These are phyloP conservation scores for Camptogramma bilineatum DNA, from an alignment of 2,888 invertebrate species.

Conservation along the genomic window DNA sequence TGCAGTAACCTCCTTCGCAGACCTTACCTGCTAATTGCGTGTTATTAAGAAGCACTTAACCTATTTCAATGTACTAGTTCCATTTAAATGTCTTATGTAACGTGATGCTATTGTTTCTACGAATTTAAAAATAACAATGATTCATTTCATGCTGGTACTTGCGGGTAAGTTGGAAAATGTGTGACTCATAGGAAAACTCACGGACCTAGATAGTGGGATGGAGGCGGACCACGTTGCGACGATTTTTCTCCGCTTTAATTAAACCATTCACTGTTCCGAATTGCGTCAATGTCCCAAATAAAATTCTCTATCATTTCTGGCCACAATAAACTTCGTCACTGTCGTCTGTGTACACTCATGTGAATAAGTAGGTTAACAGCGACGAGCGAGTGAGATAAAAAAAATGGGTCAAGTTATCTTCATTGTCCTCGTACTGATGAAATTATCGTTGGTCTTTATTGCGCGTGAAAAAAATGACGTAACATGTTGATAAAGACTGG, in stretches of 20 bases:
- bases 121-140: constrained; percentile 51
- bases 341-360: constrained; percentile 66
- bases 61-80: constrained; percentile 77
- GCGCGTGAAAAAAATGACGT: constrained; percentile 71
- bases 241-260: constrained; percentile 30
- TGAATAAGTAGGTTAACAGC: constrained; percentile 80
- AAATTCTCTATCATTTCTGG: constrained; percentile 53
- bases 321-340: constrained; percentile 52
- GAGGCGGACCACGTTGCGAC: constrained; percentile 1
- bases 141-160: constrained; percentile 24
- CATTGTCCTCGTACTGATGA: constrained; percentile 80
- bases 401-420: constrained; percentile 86
- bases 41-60: constrained; percentile 82
- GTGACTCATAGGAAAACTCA: constrained; percentile 43
- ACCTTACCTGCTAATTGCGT: constrained; percentile 68
- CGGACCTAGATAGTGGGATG: constrained; percentile 17
- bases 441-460: constrained; percentile 75
- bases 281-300: constrained; percentile 56
- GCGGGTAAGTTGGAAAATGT: constrained; percentile 37
- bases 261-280: constrained; percentile 31
- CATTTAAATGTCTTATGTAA: constrained; percentile 62
- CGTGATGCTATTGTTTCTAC: constrained; percentile 51
- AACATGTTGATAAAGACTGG: constrained; percentile 46
- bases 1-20: constrained; percentile 43
- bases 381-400: constrained; percentile 78